A percentile compares a stretch with the other conserved stretches of the same genome.
phyloP scores from a whole-genome alignment of 2,888 invertebrate genomes.

The Apamea sordens region DNA sequence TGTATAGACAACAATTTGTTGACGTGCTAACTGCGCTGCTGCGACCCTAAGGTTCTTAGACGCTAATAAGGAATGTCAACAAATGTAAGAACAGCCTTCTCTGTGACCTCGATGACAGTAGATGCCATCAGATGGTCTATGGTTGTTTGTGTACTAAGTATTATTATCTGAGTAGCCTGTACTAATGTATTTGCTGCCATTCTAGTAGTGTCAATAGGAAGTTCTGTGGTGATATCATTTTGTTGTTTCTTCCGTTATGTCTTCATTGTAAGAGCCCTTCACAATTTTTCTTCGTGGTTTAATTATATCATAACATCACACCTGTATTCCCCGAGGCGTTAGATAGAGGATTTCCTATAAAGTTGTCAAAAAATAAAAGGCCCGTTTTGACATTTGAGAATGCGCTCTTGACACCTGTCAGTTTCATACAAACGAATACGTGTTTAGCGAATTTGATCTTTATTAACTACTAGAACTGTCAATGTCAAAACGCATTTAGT shows the following conservation, averaged over 20 bases:
- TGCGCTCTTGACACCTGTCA: too few relatives aligned
- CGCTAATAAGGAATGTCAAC: slow-evolving; percentile 51
- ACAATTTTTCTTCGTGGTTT: background rate
- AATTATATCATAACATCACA: background rate
- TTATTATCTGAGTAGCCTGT: slow-evolving; percentile 39
- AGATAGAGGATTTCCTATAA: too few relatives aligned
- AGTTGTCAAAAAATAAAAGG: too few relatives aligned
- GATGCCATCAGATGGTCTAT: slow-evolving; percentile 30
- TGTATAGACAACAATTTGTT: slow-evolving; percentile 29
- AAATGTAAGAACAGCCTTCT: slow-evolving; percentile 58
- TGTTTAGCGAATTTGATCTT: too few relatives aligned
- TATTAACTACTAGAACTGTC: too few relatives aligned
- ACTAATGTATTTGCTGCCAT: slow-evolving; percentile 43
- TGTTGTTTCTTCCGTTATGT: slow-evolving; percentile 17
- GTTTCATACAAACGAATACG: too few relatives aligned
- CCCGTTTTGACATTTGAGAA: too few relatives aligned
- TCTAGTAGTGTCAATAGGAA: slow-evolving; percentile 48
- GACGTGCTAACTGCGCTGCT: slow-evolving; percentile 49
- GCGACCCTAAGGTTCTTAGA: slow-evolving; percentile 43
- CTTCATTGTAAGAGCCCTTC: background rate
- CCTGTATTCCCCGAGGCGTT: too few relatives aligned
- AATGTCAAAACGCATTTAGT: too few relatives aligned
- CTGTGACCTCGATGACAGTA: slow-evolving; percentile 55
- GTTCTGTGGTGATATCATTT: slow-evolving; percentile 24
- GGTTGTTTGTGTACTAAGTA: slow-evolving; percentile 31